phyloP scores from a whole-genome alignment of 2,113 vertebrate species.

The Sapayoa aenigma region DNA sequence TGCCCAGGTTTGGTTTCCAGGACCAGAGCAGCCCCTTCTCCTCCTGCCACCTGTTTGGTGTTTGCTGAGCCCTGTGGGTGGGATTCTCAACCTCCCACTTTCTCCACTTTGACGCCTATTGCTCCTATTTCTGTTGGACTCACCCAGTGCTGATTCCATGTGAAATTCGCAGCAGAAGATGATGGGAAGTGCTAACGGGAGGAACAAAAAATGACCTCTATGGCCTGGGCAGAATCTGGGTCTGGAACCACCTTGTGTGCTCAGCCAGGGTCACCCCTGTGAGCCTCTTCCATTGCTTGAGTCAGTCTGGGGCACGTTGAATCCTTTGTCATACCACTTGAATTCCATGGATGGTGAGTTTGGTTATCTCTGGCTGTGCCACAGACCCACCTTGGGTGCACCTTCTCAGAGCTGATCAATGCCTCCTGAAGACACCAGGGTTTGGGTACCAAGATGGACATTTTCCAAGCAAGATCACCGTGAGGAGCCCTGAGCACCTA shows the following conservation, averaged over 20 bases:
- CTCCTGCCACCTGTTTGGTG: not conserved
- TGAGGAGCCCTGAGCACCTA: not conserved
- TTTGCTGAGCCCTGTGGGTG: not conserved
- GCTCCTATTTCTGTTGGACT: not conserved
- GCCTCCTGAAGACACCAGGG: not conserved
- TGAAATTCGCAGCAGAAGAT: rapidly evolving
- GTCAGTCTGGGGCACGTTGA: not conserved
- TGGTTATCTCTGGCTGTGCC: not conserved
- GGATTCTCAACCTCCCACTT: not conserved
- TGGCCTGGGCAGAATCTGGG: not conserved
- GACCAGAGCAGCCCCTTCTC: rapidly evolving
- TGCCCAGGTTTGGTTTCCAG: not conserved
- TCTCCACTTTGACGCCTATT: rapidly evolving
- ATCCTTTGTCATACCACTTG: not conserved
- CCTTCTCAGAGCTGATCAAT: not conserved
- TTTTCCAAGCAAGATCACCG: not conserved
- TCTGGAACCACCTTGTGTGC: not conserved
- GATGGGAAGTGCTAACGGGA: rapidly evolving
- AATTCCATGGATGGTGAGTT: not conserved
- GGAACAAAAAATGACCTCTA: rapidly evolving
- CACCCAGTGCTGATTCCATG: not conserved
- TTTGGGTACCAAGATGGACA: not conserved
- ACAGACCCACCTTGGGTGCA: no score
- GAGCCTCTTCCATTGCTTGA: not conserved
- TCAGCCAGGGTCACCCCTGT: rapidly evolving